Evolutionary conservation across 2,888 invertebrate species (phyloP), one percentile per base, ranked within the genome.

Genomic region (Euphydryas editha): DNA sequence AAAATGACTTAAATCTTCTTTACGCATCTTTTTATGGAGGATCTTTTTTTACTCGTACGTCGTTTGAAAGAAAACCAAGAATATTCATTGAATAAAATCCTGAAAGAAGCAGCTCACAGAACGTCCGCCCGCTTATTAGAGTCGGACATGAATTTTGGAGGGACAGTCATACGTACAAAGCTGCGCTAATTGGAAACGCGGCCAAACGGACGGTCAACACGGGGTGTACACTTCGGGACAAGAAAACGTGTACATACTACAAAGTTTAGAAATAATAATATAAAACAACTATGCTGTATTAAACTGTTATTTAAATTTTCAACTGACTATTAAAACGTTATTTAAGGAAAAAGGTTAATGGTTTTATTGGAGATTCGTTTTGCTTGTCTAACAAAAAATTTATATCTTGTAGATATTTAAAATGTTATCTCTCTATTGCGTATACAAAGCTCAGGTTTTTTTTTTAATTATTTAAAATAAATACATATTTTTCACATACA

Each of bases 111-210:
- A 15, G 47, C n/a, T 39, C 59, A 59, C 62, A 54, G 62, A 21
- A 59, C 55, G 61, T 54, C 17, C 59, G 59, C 64, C 63, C 70
- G 74, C 74, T 73, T 75, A 76, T 74, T 75, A 73, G 72, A 69
- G 62, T 67, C 61, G 63, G 65, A 66, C 65, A 69, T 71, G 71
- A 72, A 72, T 72, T 68, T 73, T 69, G 67, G 58, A 70, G 75
- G 72, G 75, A 82, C 80, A 78, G 76, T 76, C 75, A 67, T 70
- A 58, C 65, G 78, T 78, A 83, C 82, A 85, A 86, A 83, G 81
- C 82, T 71, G 69, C 63, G 78, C 86, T 88, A 88, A 88, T 88
- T 88, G 87, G 86, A 82, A 83, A 81, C 77, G 74, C 77, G 76
- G 73, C 67, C 74, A 72, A 79, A 78, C 80, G 78, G 79, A 76